Evolutionary conservation across 2,888 invertebrate species (phyloP).

Genomic region (Coremacera marginata): DNA sequence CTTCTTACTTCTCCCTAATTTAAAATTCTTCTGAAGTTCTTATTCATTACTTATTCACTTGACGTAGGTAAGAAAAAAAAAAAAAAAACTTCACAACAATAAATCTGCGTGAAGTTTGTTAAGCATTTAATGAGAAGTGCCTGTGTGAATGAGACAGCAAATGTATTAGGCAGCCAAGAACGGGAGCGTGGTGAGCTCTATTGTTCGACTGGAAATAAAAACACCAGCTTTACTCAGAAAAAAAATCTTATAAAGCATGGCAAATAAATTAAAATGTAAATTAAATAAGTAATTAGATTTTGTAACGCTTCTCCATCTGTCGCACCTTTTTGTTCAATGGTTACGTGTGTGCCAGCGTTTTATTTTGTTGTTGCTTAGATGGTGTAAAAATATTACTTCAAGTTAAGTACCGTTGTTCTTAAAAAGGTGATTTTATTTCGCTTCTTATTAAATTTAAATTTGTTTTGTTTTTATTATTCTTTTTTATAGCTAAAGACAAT

Average conservation of each 20-base stretch:
- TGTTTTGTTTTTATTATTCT: no score
- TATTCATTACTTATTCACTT: conserved; percentile 65
- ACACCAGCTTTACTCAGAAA: background rate
- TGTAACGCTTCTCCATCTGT: conserved; percentile 53
- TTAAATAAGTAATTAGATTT: conserved; percentile 62
- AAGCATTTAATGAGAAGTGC: conserved; percentile 8
- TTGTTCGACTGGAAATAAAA: background rate
- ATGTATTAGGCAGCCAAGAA: background rate
- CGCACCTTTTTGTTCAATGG: conserved; percentile 47
- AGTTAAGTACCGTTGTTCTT: no score
- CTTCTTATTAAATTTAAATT: no score
- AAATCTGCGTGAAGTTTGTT: conserved; percentile 25
- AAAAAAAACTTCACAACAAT: background rate
- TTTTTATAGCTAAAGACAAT: no score
- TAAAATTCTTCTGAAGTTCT: conserved; percentile 64
- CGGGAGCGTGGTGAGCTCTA: background rate
- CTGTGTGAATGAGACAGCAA: no score
- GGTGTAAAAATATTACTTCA: no score
- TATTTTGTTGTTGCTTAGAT: conserved; percentile 35
- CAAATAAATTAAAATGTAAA: conserved; percentile 65
- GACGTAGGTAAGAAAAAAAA: conserved; percentile 50
- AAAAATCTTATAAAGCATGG: conserved; percentile 16
- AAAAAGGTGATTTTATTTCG: no score
- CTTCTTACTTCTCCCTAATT: conserved; percentile 64
- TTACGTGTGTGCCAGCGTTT: conserved; percentile 63